Conservation (phyloP, 2,888 invertebrate species). For the Cryptocephalus moraei region DNA sequence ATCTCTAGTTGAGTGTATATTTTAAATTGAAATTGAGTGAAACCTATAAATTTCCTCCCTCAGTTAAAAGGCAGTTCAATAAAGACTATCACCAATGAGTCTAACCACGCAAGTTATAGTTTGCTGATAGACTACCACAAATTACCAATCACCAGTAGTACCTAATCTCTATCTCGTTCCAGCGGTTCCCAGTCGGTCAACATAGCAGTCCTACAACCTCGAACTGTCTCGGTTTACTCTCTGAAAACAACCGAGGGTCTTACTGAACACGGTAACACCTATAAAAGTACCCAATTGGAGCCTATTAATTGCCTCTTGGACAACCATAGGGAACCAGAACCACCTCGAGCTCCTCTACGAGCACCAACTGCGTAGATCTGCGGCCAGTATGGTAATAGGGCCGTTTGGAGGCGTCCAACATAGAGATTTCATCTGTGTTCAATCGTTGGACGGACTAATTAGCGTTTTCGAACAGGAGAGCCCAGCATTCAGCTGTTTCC, state of each 20-base stretch:
- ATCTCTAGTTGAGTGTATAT: too few species aligned
- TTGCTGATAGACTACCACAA: too few species aligned
- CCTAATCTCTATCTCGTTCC: too few species aligned
- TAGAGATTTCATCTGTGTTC: slow-evolving; percentile 83
- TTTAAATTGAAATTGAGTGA: too few species aligned
- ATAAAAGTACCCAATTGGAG: neutral
- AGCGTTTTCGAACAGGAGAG: slow-evolving; percentile 91
- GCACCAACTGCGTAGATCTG: slow-evolving; percentile 67
- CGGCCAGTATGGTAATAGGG: slow-evolving; percentile 70
- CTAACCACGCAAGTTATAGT: too few species aligned
- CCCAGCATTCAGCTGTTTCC: slow-evolving; percentile 69
- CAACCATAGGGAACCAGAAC: slow-evolving; percentile 53
- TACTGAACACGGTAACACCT: neutral
- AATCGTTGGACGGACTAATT: slow-evolving; percentile 80
- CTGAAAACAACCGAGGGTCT: neutral
- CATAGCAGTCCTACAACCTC: neutral
- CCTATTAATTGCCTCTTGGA: neutral
- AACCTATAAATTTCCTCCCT: too few species aligned
- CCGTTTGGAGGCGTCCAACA: slow-evolving; percentile 77
- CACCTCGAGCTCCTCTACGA: slow-evolving; percentile 63
- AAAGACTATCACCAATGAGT: too few species aligned
- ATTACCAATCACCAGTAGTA: too few species aligned
- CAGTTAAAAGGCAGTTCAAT: too few species aligned
- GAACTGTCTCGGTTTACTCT: neutral
- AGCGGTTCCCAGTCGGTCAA: neutral